These are phyloP conservation scores for Dinomys branickii DNA, from an alignment of 2,113 vertebrate genomes.

Conservation along the genomic window DNA sequence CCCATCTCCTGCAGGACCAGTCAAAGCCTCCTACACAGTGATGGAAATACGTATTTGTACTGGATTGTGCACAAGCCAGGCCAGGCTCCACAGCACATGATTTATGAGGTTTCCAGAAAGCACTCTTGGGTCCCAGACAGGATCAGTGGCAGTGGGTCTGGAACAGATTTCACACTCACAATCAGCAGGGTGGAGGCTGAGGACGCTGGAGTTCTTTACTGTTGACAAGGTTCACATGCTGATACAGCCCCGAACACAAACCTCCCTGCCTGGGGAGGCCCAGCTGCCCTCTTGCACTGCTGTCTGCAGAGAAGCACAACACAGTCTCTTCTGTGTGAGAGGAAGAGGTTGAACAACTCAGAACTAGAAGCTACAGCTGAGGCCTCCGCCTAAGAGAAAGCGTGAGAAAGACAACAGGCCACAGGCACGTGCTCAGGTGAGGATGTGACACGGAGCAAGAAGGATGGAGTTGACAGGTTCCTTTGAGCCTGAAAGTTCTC, in stretches of 20 bases:
- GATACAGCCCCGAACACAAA: neutral
- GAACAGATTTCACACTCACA: neutral
- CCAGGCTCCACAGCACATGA: neutral
- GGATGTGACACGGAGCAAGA: neutral
- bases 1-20: neutral
- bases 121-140: neutral
- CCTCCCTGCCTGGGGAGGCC: neutral
- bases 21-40: neutral
- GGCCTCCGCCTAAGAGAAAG: neutral
- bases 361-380: neutral
- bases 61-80: neutral
- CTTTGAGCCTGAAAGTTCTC: neutral
- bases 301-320: neutral
- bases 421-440: neutral
- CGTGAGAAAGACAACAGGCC: neutral
- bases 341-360: neutral
- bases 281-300: neutral
- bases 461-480: neutral
- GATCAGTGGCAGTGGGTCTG: neutral
- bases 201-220: neutral
- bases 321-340: neutral
- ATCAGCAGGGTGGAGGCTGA: neutral
- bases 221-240: fast-evolving
- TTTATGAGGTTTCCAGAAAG: fast-evolving
- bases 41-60: neutral